Evolutionary conservation across 2,888 invertebrate genomes (phyloP).

Genomic region (Bombylius discolor): DNA sequence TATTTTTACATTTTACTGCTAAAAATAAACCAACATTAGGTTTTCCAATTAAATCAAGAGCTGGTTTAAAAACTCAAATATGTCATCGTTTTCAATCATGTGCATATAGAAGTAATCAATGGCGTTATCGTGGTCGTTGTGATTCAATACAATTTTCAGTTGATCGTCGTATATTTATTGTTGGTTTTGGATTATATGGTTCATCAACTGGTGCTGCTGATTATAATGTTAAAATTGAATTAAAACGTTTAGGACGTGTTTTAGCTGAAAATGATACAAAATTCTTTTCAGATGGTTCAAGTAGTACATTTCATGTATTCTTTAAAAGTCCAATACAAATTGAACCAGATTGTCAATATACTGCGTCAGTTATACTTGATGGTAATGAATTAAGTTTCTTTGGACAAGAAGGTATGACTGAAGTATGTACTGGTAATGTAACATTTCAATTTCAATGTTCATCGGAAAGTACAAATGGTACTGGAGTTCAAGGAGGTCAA

Average conservation of each 20-base stretch:
- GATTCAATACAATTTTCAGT: constrained; percentile 96
- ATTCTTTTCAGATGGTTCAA: constrained; percentile 93
- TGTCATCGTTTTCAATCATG: constrained; percentile 94
- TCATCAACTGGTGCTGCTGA: constrained; percentile 93
- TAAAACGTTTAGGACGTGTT: constrained; percentile 77
- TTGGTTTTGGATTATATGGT: constrained; percentile 91
- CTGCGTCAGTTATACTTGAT: constrained; percentile 88
- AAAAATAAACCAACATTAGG: constrained; percentile 69
- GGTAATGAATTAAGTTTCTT: constrained; percentile 92
- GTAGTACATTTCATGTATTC: constrained; percentile 86
- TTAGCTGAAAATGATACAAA: constrained; percentile 85
- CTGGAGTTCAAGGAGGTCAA: constrained; percentile 94
- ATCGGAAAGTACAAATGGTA: constrained; percentile 93
- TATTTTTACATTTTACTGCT: constrained; percentile 90
- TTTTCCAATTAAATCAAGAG: constrained; percentile 70
- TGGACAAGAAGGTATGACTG: constrained; percentile 92
- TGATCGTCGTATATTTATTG: constrained; percentile 88
- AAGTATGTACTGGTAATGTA: constrained; percentile 83
- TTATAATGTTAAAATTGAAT: constrained; percentile 86
- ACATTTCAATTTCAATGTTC: constrained; percentile 97
- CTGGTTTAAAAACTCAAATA: constrained; percentile 83
- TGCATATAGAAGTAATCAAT: constrained; percentile 92
- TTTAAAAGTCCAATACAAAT: constrained; percentile 69
- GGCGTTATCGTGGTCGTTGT: constrained; percentile 91
- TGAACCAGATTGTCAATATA: constrained; percentile 88